These are phyloP conservation scores for Protaetia brevitarsis DNA, from an alignment of 1,140 invertebrate species.

Conservation along the genomic window DNA sequence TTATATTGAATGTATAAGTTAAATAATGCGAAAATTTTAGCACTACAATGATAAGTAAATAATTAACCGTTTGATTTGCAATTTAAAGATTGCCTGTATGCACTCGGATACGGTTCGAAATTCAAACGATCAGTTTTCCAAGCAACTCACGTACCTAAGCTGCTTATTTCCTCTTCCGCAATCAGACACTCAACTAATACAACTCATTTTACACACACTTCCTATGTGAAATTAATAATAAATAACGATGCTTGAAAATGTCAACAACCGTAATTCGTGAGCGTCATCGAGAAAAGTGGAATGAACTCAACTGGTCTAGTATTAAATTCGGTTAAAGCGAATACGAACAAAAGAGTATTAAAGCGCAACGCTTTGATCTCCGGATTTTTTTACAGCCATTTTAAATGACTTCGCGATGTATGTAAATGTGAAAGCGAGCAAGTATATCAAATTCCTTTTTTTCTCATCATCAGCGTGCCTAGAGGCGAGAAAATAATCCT, in stretches of 20 bases:
- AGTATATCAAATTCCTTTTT: too few relatives aligned
- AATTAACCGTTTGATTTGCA: conserved; percentile 8
- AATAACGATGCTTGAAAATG: conserved; percentile 15
- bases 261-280: conserved; percentile 21
- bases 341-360: too few relatives aligned
- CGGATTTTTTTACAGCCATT: not conserved
- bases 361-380: not conserved
- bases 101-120: not conserved
- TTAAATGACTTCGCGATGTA: too few relatives aligned
- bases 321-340: too few relatives aligned
- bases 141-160: conserved; percentile 13
- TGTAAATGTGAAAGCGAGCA: too few relatives aligned
- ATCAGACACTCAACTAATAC: conserved; percentile 18
- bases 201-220: conserved; percentile 14
- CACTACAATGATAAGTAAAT: too few relatives aligned
- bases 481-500: too few relatives aligned
- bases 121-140: not conserved
- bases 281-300: not conserved
- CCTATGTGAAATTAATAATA: conserved; percentile 22
- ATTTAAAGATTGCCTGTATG: not conserved
- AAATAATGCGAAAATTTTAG: too few relatives aligned
- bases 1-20: too few relatives aligned
- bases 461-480: too few relatives aligned
- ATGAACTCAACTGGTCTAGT: not conserved
- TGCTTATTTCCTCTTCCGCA: conserved; percentile 21